Evolutionary conservation across 2,113 vertebrate species (phyloP).

Genomic region (Catagonus wagneri): DNA sequence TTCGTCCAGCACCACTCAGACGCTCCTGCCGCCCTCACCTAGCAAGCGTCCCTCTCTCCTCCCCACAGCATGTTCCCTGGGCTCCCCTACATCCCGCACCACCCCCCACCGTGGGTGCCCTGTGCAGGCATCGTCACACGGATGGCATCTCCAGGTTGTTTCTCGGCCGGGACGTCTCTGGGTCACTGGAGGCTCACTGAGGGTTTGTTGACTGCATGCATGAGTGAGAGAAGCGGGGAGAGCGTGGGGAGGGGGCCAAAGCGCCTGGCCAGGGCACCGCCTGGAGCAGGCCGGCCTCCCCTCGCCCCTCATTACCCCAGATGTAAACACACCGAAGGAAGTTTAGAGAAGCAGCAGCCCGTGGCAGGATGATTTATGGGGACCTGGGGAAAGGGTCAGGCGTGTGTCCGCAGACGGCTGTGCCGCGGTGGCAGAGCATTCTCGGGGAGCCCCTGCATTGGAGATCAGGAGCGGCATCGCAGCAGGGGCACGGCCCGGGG

Average conservation of each 20-base stretch:
- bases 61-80: neutral
- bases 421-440: fast-evolving
- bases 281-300: slow-evolving; percentile 63
- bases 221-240: neutral
- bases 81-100: fast-evolving
- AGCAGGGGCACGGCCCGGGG: neutral
- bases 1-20: fast-evolving
- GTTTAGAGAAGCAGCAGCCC: slow-evolving; percentile 77
- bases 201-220: neutral
- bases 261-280: neutral
- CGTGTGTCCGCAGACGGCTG: neutral
- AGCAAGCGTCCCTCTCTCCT: fast-evolving
- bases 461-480: neutral
- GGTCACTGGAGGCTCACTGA: neutral
- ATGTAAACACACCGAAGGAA: slow-evolving; percentile 73
- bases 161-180: neutral
- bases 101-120: fast-evolving
- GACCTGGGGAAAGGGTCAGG: neutral
- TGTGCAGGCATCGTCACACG: too few relatives aligned
- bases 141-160: neutral
- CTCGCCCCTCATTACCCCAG: slow-evolving; percentile 60
- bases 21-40: neutral
- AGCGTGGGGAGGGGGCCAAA: neutral
- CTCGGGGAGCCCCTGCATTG: neutral
- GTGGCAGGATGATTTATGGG: slow-evolving; percentile 72